Percentiles rank a stretch among this genome's conserved stretches.
phyloP scores from a whole-genome alignment of 2,797 vertebrate genomes.

The Diplodus sargus region DNA sequence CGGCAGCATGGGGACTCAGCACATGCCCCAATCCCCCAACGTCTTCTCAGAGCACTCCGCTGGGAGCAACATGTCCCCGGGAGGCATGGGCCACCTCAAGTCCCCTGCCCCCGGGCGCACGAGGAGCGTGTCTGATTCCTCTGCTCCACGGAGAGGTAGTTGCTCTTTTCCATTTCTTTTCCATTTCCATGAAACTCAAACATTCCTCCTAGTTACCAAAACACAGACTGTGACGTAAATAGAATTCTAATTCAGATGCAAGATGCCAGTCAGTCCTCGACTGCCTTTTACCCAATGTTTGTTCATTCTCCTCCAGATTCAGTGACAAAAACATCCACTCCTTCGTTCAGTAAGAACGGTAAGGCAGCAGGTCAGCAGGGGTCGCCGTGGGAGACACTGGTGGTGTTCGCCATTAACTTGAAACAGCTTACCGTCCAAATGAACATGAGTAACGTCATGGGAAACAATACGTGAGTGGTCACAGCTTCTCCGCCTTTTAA shows the following conservation, averaged over 20 bases:
- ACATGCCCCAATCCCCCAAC: slow-evolving; percentile 90
- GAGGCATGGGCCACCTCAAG: slow-evolving; percentile 89
- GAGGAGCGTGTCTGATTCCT: slow-evolving; percentile 95
- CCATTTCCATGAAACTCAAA: not conserved
- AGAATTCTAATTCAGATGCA: not conserved
- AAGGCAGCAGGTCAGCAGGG: slow-evolving; percentile 94
- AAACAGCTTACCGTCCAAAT: slow-evolving; percentile 98
- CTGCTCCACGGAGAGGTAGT: slow-evolving; percentile 93
- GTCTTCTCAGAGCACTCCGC: slow-evolving; percentile 90
- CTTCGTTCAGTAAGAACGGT: slow-evolving; percentile 90
- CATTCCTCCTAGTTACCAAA: not conserved
- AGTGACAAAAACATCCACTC: slow-evolving; percentile 93
- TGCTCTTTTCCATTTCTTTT: too few relatives aligned
- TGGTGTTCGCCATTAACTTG: slow-evolving; percentile 98
- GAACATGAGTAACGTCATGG: slow-evolving; percentile 99
- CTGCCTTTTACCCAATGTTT: not conserved
- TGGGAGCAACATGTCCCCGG: slow-evolving; percentile 86
- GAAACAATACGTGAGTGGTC: slow-evolving; percentile 95
- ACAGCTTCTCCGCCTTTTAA: not conserved
- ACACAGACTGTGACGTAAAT: not conserved
- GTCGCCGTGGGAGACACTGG: slow-evolving; percentile 96
- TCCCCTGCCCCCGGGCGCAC: slow-evolving; percentile 93
- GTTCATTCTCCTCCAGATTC: slow-evolving; percentile 82
- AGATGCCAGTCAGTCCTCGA: not conserved
- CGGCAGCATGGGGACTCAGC: slow-evolving; percentile 80